Evolutionary conservation across 2,888 invertebrate genomes (phyloP).

Genomic region (Drosophila lutescens): DNA sequence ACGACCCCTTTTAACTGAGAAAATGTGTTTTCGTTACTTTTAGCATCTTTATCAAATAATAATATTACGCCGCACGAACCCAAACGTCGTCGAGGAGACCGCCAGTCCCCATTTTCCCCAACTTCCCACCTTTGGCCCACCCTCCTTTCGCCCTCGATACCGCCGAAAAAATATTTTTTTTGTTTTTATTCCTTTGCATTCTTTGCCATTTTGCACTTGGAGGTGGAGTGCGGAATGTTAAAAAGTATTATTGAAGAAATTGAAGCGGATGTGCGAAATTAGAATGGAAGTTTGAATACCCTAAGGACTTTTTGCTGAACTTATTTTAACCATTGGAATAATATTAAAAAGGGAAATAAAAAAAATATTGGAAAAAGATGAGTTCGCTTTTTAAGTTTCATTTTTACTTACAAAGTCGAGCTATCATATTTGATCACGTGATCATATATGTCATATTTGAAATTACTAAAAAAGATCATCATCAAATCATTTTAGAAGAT

Average conservation of each 20-base stretch:
- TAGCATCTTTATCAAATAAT: conserved; percentile 84
- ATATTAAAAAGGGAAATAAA: too few relatives aligned
- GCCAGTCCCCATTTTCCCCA: conserved; percentile 12
- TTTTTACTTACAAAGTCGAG: too few relatives aligned
- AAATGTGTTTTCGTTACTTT: conserved; percentile 83
- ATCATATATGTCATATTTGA: too few relatives aligned
- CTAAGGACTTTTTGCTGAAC: background rate
- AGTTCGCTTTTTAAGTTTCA: too few relatives aligned
- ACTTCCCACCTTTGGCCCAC: conserved; percentile 6
- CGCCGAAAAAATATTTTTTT: conserved; percentile 49
- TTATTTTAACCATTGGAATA: background rate
- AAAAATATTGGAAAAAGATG: too few relatives aligned
- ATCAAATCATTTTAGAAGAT: too few relatives aligned
- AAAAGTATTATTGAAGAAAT: conserved; percentile 54
- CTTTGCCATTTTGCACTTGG: conserved; percentile 69
- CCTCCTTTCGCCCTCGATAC: conserved; percentile 23
- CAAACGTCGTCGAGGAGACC: conserved; percentile 73
- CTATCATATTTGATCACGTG: too few relatives aligned
- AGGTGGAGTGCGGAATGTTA: conserved; percentile 61
- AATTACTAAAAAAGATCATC: too few relatives aligned
- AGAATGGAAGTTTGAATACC: conserved; percentile 18
- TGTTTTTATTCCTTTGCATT: conserved; percentile 51
- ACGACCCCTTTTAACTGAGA: conserved; percentile 83
- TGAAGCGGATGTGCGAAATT: conserved; percentile 25
- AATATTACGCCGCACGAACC: conserved; percentile 80